These are phyloP conservation scores for Myotis brandtii DNA, from an alignment of 2,113 vertebrate species.

Conservation along the genomic window DNA sequence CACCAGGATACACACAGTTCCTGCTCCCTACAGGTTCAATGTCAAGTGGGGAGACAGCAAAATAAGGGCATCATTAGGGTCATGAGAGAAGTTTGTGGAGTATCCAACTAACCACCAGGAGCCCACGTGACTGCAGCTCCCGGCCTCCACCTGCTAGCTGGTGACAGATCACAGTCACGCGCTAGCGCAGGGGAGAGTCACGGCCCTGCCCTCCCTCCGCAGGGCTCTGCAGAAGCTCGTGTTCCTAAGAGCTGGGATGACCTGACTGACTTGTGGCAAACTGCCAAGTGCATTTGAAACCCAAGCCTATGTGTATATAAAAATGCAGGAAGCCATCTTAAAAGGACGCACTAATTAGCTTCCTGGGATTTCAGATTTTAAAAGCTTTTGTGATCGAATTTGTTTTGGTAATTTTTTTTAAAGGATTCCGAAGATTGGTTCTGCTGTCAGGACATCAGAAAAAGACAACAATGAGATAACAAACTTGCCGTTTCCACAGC, in stretches of 20 bases:
- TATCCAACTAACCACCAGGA: rapidly evolving
- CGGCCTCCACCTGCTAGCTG: not conserved
- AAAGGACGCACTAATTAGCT: slow-evolving; percentile 86
- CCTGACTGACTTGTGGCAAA: slow-evolving; percentile 78
- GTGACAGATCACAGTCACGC: not conserved
- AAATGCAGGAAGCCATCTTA: slow-evolving; percentile 87
- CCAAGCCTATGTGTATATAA: slow-evolving; percentile 82
- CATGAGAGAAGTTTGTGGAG: rapidly evolving
- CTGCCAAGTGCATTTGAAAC: slow-evolving; percentile 82
- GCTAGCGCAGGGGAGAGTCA: not conserved
- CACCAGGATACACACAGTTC: not conserved
- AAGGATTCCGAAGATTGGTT: slow-evolving; percentile 83
- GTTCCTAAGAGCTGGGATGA: slow-evolving; percentile 60
- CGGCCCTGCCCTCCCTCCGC: not conserved
- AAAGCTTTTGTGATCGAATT: slow-evolving; percentile 86
- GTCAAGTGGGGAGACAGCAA: not conserved
- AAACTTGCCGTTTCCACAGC: slow-evolving; percentile 69
- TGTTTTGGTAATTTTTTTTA: slow-evolving; percentile 83
- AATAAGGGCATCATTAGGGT: not conserved
- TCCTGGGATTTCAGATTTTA: slow-evolving; percentile 88
- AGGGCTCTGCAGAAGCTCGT: slow-evolving; percentile 37
- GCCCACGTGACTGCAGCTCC: not conserved
- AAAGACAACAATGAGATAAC: slow-evolving; percentile 70
- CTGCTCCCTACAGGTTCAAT: not conserved
- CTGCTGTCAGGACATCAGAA: slow-evolving; percentile 81